These are phyloP conservation scores for Drosophila leonis DNA, from an alignment of 2,888 invertebrate genomes.

Conservation along the genomic window DNA sequence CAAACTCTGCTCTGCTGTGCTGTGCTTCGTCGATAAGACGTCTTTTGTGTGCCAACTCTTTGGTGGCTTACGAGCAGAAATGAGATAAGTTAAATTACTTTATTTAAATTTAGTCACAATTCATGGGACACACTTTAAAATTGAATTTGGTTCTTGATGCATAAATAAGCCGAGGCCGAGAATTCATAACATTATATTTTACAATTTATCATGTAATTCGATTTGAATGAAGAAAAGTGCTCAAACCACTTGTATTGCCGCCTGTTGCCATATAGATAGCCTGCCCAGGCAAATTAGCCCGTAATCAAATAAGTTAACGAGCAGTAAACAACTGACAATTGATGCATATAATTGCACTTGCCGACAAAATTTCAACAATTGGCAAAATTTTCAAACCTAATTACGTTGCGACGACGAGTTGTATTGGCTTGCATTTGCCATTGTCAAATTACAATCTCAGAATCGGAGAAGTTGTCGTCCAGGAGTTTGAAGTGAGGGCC, in stretches of 20 bases:
- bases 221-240: background rate
- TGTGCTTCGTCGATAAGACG: conserved; percentile 58
- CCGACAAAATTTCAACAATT: conserved; percentile 72
- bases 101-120: conserved; percentile 65
- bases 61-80: conserved; percentile 49
- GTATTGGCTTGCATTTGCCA: conserved; percentile 22
- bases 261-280: conserved; percentile 8
- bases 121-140: conserved; percentile 31
- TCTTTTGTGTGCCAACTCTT: conserved; percentile 58
- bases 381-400: conserved; percentile 77
- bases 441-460: conserved; percentile 57
- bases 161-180: conserved; percentile 32
- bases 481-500: background rate
- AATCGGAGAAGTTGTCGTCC: background rate
- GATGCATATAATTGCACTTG: conserved; percentile 75
- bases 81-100: conserved; percentile 78
- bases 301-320: conserved; percentile 80
- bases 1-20: conserved; percentile 53
- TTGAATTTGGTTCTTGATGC: conserved; percentile 37
- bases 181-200: conserved; percentile 14
- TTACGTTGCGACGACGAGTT: conserved; percentile 55
- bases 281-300: conserved; percentile 60
- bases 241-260: conserved; percentile 8
- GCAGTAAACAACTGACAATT: conserved; percentile 75
- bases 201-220: conserved; percentile 10